phyloP scores from a whole-genome alignment of 2,797 vertebrate species.

The Rhinella marina region DNA sequence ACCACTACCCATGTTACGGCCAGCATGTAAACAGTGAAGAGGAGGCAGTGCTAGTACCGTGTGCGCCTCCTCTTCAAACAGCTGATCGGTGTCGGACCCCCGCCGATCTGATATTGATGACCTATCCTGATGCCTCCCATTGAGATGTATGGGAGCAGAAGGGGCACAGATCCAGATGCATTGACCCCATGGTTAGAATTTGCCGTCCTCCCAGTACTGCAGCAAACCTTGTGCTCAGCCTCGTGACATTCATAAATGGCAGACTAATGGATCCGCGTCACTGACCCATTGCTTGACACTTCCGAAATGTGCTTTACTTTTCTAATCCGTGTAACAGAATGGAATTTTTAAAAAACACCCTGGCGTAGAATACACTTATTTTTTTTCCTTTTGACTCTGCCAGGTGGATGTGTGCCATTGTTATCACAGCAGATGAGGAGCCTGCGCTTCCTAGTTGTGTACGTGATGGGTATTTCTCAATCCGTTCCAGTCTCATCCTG shows the following conservation, averaged over 20 bases:
- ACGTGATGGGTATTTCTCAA: slow-evolving; percentile 61
- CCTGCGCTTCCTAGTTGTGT: slow-evolving; percentile 43
- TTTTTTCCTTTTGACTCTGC: background rate
- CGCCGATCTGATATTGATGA: too few relatives aligned
- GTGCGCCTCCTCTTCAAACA: too few relatives aligned
- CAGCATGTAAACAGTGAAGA: too few relatives aligned
- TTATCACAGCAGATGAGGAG: slow-evolving; percentile 49
- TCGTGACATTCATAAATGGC: background rate
- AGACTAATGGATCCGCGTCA: background rate
- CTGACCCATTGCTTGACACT: background rate
- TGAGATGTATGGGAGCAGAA: too few relatives aligned
- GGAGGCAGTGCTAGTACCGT: too few relatives aligned
- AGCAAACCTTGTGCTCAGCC: background rate
- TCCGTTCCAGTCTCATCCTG: slow-evolving; percentile 60
- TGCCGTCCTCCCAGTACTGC: too few relatives aligned
- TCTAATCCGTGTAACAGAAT: background rate
- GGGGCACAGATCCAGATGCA: too few relatives aligned
- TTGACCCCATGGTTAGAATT: too few relatives aligned
- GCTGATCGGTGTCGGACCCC: too few relatives aligned
- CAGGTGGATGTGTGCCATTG: slow-evolving; percentile 55
- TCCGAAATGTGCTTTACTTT: background rate
- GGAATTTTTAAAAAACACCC: background rate
- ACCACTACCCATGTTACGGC: too few relatives aligned
- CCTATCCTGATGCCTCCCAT: too few relatives aligned
- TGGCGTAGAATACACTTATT: background rate